phyloP scores from a whole-genome alignment of 2,888 invertebrate species.

The Aspidapion aeneum region DNA sequence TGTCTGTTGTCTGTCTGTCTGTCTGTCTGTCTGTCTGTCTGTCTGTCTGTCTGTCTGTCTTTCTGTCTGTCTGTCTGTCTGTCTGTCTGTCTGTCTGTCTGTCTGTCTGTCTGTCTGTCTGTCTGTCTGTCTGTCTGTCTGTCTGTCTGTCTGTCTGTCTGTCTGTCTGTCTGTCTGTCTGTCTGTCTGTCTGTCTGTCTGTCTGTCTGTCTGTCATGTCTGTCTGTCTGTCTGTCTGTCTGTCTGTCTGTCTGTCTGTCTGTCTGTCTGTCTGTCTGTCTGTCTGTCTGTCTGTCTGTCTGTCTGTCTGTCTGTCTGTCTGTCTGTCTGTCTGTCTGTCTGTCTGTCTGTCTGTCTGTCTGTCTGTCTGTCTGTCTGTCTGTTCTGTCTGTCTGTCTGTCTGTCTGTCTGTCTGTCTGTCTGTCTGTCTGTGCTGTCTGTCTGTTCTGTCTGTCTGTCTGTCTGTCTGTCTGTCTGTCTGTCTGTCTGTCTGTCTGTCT shows the following conservation, averaged over 20 bases:
- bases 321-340: slow-evolving; percentile 15
- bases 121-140: slow-evolving; percentile 13
- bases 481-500: slow-evolving; percentile 9
- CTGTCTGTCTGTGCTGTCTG: too few relatives aligned
- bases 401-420: too few relatives aligned
- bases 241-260: slow-evolving; percentile 14
- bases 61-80: too few relatives aligned
- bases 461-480: slow-evolving; percentile 15
- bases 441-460: too few relatives aligned
- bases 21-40: slow-evolving; percentile 17
- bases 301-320: slow-evolving; percentile 16
- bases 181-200: slow-evolving; percentile 15
- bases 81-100: slow-evolving; percentile 16
- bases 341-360: slow-evolving; percentile 14
- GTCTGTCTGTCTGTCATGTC: too few relatives aligned
- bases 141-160: slow-evolving; percentile 8
- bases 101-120: slow-evolving; percentile 14
- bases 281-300: slow-evolving; percentile 12
- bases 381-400: too few relatives aligned
- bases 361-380: slow-evolving; percentile 11
- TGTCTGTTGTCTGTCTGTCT: too few relatives aligned
- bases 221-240: too few relatives aligned
- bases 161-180: slow-evolving; percentile 15
- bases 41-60: too few relatives aligned
- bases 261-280: slow-evolving; percentile 16